A percentile compares a stretch with the other conserved stretches of the same genome.
phyloP scores from a whole-genome alignment of 1,140 invertebrate genomes.

The Lutraria rhynchaena region DNA sequence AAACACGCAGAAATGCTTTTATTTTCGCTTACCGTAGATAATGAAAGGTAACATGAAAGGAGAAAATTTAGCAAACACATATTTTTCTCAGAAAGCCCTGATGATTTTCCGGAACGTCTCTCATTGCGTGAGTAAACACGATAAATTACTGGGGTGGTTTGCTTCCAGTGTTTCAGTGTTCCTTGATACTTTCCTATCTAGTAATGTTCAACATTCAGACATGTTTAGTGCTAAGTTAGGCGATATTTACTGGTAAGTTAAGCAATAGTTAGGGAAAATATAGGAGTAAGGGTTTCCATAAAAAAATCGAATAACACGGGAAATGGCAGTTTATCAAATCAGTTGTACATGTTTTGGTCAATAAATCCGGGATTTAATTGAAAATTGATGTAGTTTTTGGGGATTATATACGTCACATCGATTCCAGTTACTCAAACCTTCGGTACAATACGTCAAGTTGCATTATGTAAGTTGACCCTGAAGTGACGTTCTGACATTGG shows the following conservation, averaged over 20 bases:
- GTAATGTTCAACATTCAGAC: neutral
- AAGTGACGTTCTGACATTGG: neutral
- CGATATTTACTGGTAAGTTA: neutral
- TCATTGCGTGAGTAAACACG: neutral
- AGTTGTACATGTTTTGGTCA: neutral
- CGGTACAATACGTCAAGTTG: neutral
- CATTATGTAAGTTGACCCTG: neutral
- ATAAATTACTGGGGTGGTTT: neutral
- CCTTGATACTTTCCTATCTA: neutral
- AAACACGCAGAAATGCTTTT: too few relatives aligned
- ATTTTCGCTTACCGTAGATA: too few relatives aligned
- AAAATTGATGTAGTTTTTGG: constrained; percentile 14
- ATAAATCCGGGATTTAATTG: constrained; percentile 2
- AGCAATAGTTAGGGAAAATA: neutral
- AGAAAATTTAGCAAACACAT: too few relatives aligned
- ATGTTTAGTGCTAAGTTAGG: constrained; percentile 10
- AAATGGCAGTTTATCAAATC: constrained; percentile 1
- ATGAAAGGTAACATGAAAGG: too few relatives aligned
- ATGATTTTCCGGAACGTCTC: neutral
- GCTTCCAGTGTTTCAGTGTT: neutral
- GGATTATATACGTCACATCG: neutral
- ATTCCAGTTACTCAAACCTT: neutral
- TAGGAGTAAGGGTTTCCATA: neutral
- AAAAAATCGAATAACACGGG: neutral
- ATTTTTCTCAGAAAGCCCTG: neutral